phyloP scores from a whole-genome alignment of 2,797 vertebrate genomes.

The Xenops minutus region DNA sequence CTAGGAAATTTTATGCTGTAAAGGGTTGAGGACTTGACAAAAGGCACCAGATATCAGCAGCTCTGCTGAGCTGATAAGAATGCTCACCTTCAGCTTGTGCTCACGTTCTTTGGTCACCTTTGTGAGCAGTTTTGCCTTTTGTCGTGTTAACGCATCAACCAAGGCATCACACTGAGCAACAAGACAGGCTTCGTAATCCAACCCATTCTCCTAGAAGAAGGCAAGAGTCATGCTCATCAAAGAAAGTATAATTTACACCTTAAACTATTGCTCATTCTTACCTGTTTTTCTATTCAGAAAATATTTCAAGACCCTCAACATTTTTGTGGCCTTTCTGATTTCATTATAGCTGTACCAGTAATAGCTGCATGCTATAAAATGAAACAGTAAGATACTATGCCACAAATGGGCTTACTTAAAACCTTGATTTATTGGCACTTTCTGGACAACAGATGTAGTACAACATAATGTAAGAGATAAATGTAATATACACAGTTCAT shows the following conservation, averaged over 20 bases:
- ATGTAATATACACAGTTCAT: background rate
- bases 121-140: slow-evolving; percentile 97
- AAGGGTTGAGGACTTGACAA: background rate
- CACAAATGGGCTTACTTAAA: background rate
- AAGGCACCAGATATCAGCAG: background rate
- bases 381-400: background rate
- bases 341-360: background rate
- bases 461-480: background rate
- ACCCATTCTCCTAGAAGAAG: slow-evolving; percentile 86
- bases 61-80: background rate
- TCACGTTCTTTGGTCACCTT: slow-evolving; percentile 98
- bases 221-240: background rate
- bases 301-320: background rate
- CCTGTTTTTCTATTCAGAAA: background rate
- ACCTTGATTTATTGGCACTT: background rate
- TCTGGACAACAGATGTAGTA: background rate
- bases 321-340: background rate
- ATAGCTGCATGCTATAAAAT: background rate
- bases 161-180: slow-evolving; percentile 97
- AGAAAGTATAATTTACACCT: background rate
- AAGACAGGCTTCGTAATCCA: slow-evolving; percentile 96
- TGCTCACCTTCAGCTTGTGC: slow-evolving; percentile 91
- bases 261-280: background rate
- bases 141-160: slow-evolving; percentile 92
- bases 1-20: background rate